Evolutionary conservation across 2,797 vertebrate species (phyloP), one percentile per base, ranked within the genome.

Genomic region (Liasis olivaceus): DNA sequence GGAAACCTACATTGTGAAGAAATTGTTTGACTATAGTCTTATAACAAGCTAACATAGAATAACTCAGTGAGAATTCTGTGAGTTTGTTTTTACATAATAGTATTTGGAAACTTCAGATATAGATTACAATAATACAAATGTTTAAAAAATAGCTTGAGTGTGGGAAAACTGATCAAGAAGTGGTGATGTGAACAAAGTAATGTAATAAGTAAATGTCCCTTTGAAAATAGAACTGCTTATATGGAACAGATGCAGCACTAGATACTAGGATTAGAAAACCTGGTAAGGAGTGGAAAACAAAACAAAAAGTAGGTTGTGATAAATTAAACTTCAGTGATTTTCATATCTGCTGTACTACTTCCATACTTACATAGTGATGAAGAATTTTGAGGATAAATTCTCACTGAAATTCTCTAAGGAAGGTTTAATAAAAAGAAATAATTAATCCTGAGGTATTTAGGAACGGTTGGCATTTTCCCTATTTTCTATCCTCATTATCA

Each of bases 221-320:
- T 62, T 92, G 62, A 72, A 91, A 66, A 36, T 0, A 0, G 89
- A 54, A 92, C 12, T 9, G 87, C 92, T 13, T 24, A 36, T 84
- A 0, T 0, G 22, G 72, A 24, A 9, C 22, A 36, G 28, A 93
- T 91, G 64, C 0, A 24, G 12, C 69, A 54, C 14, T 42, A 64
- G 47, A 85, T 51, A 64, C 92, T 94, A 88, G 17, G 90, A 81
- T 94, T 92, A 85, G 24, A 92, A 94, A 87, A 8, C 0, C 0
- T 0, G 14, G 42, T 54, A 88, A 69, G 0, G 59, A 56, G 58
- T 0, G 85, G 89, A 93, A 56, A 58, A 59, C 56, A 20, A 9
- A 2, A 36, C n/a, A 28, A 59, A 69, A 69, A 59, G 13, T 15
- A 90, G 12, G 8, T 47, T 60, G 36, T 54, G 12, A 64, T 31